Conservation (phyloP, 2,797 vertebrate species). For the Danionella dracula region DNA sequence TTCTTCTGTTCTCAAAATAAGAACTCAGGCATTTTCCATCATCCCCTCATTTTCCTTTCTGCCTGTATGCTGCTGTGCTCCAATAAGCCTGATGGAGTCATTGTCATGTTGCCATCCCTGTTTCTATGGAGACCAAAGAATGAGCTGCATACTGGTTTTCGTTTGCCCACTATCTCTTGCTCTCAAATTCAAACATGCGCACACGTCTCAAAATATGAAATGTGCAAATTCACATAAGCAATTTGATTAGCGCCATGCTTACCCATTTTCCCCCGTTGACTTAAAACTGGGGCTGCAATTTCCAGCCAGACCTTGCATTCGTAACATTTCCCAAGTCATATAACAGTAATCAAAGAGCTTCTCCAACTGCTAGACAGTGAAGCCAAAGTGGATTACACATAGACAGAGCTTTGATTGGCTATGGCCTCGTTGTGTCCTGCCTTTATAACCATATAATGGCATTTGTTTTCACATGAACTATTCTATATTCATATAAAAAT, state of each 20-base stretch:
- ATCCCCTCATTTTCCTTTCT: constrained; percentile 39
- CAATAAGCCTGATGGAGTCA: constrained; percentile 56
- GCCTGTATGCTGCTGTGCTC: constrained; percentile 44
- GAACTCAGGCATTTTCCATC: constrained; percentile 5
- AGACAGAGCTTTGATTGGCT: background rate
- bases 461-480: no score
- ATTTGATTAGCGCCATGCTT: no score
- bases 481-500: no score
- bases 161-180: constrained; percentile 41
- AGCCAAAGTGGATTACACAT: background rate
- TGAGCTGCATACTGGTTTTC: constrained; percentile 61
- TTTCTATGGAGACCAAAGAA: constrained; percentile 83
- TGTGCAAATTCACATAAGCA: background rate
- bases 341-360: background rate
- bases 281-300: background rate
- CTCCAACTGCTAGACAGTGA: background rate
- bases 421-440: no score
- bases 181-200: background rate
- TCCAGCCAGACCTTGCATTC: background rate
- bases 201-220: background rate
- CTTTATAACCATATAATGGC: no score
- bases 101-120: constrained; percentile 65
- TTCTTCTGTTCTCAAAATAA: no score
- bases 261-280: background rate
- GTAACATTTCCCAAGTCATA: constrained; percentile 15